Evolutionary conservation across 2,888 invertebrate genomes (phyloP).

Genomic region (Synanthedon tipuliformis): DNA sequence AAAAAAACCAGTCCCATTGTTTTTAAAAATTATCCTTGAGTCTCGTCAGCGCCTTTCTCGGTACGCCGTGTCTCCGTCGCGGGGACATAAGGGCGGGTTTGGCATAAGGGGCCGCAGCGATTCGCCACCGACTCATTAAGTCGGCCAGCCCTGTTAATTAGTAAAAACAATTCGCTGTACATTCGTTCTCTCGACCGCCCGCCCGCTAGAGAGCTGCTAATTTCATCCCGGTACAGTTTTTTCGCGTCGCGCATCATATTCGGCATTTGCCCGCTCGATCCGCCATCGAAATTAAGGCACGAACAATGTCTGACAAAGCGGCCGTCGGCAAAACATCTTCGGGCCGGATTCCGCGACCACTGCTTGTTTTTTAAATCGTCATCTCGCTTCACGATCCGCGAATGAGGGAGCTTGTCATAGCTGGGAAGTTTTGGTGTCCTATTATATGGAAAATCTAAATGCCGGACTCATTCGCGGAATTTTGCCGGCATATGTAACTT

Average conservation of each 20-base stretch:
- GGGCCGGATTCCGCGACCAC: conserved; percentile 61
- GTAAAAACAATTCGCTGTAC: conserved; percentile 65
- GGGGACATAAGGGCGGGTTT: conserved; percentile 16
- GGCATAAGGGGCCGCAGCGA: conserved; percentile 10
- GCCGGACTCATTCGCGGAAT: conserved; percentile 34
- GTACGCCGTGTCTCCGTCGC: conserved; percentile 14
- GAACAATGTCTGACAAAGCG: conserved; percentile 70
- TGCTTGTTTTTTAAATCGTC: conserved; percentile 60
- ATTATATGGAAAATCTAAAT: conserved; percentile 60
- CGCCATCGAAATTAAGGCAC: conserved; percentile 67
- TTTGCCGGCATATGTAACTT: conserved; percentile 16
- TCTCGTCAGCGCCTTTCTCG: conserved; percentile 16
- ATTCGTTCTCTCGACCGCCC: conserved; percentile 63
- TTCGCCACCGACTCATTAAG: conserved; percentile 43
- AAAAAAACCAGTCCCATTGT: conserved; percentile 18
- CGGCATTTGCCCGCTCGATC: conserved; percentile 67
- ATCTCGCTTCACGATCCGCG: conserved; percentile 57
- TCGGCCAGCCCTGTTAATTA: conserved; percentile 58
- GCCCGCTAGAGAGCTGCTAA: conserved; percentile 68
- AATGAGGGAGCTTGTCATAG: conserved; percentile 67
- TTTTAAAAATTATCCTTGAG: conserved; percentile 22
- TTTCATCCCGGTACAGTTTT: conserved; percentile 65
- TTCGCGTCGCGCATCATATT: conserved; percentile 67
- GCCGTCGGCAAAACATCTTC: conserved; percentile 66
- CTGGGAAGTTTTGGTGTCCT: conserved; percentile 60